A percentile compares a stretch with the other conserved stretches of the same genome.
These are phyloP conservation scores for Conchocele bisecta DNA, from an alignment of 2,888 invertebrate species.

Conservation along the genomic window DNA sequence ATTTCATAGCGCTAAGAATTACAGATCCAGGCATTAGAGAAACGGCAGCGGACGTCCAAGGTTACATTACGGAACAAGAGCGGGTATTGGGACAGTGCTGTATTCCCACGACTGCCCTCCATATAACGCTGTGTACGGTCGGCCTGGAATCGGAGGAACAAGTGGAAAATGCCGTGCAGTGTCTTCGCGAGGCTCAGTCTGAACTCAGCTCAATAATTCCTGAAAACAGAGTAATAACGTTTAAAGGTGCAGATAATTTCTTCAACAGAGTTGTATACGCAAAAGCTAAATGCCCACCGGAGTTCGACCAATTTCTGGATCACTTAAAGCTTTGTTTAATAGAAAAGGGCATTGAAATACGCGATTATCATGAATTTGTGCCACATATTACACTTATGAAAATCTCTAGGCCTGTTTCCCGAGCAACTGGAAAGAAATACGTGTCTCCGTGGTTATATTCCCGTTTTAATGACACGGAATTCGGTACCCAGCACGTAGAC, in stretches of 20 bases:
- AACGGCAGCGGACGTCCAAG: slow-evolving; percentile 75
- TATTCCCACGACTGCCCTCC: slow-evolving; percentile 78
- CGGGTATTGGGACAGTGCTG: slow-evolving; percentile 77
- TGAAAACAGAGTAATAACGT: slow-evolving; percentile 63
- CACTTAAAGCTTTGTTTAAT: slow-evolving; percentile 74
- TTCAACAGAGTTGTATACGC: slow-evolving; percentile 82
- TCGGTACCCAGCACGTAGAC: slow-evolving; percentile 80
- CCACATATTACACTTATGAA: slow-evolving; percentile 84
- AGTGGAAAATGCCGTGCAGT: slow-evolving; percentile 68
- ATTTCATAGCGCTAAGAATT: slow-evolving; percentile 82
- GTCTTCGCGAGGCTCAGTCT: slow-evolving; percentile 62
- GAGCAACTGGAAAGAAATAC: slow-evolving; percentile 75
- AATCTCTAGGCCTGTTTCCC: slow-evolving; percentile 77
- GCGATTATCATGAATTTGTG: slow-evolving; percentile 82
- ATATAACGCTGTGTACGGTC: slow-evolving; percentile 82
- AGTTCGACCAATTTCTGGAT: slow-evolving; percentile 77
- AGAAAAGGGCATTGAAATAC: slow-evolving; percentile 76
- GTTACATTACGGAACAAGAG: slow-evolving; percentile 77
- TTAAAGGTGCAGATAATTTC: slow-evolving; percentile 81
- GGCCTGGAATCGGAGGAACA: slow-evolving; percentile 79
- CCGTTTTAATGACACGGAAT: slow-evolving; percentile 72
- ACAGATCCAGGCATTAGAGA: slow-evolving; percentile 72
- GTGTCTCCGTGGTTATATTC: slow-evolving; percentile 79
- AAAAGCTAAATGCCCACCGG: slow-evolving; percentile 73
- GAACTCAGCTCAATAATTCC: slow-evolving; percentile 67